Evolutionary conservation across 2,888 invertebrate genomes (phyloP), one percentile per base, ranked within the genome.

Genomic region (Gastrophysa polygoni): DNA sequence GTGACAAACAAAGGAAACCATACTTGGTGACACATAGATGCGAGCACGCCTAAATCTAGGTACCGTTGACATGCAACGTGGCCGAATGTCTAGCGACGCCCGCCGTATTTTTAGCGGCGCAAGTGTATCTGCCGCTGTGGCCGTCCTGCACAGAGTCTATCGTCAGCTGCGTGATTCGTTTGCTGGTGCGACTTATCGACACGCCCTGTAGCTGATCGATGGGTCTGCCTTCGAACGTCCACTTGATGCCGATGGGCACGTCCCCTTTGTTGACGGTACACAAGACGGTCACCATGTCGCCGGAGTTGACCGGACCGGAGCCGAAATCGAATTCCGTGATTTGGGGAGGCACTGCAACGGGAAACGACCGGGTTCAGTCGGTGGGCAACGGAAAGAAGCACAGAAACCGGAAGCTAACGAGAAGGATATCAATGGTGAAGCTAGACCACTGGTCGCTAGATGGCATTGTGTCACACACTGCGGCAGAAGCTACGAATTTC

Each of bases 211-310:
- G 71, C 46, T 75, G 2, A 76, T 58, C 51, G 57, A 68, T 32
- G 6, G 44, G 29, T 28, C 46, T 47, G 43, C 50, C 57, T 29
- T 68, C 66, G 32, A 61, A 58, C 18, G 83, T 82, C 90, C 90
- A 90, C 18, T 82, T 80, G 47, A 90, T 84, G 61, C 84, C 84
- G 43, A 90, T 82, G 10, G 90, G 90, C 55, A 88, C 79, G 78
- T 91, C 91, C 50, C 91, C 91, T 79, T 91, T 91, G 59, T 85
- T 85, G 59, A 89, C 87, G 63, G 89, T 85, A 77, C 91, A 91
- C 56, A 86, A 87, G 17, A 88, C 83, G 67, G 89, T 86, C 51
- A 89, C 87, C 75, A 88, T 84, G 80, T 92, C 91, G 71, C 89
- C 89, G 69, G 89, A 88, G 80, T 90, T 90, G 17, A 84, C 81